These are phyloP conservation scores for Herpailurus yagouaroundi DNA, from an alignment of 2,113 vertebrate genomes.

Conservation along the genomic window DNA sequence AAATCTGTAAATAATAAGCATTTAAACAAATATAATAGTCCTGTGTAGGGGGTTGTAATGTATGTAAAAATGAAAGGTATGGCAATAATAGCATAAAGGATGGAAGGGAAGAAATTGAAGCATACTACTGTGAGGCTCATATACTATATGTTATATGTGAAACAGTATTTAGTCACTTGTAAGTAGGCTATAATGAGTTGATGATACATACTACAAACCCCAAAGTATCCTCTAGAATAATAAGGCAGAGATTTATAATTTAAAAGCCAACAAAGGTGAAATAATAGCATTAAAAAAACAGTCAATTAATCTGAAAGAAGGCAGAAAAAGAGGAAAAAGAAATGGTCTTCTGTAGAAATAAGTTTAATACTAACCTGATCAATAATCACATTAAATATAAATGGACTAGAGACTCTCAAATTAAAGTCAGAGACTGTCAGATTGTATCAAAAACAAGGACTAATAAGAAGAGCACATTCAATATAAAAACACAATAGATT, in stretches of 20 bases:
- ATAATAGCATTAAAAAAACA: not conserved
- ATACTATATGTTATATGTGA: not conserved
- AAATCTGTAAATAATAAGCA: not conserved
- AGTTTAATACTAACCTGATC: not conserved
- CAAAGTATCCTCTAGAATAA: not conserved
- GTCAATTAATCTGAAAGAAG: not conserved
- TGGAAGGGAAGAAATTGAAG: not conserved
- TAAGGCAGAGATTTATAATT: not conserved
- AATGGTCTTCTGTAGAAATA: not conserved
- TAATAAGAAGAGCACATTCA: not conserved
- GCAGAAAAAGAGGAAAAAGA: not conserved
- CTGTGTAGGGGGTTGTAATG: not conserved
- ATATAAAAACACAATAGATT: not conserved
- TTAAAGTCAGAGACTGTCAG: not conserved
- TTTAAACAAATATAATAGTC: not conserved
- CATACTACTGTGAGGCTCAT: not conserved
- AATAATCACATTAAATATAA: not conserved
- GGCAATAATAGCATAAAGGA: not conserved
- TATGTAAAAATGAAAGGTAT: not conserved
- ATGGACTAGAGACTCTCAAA: not conserved
- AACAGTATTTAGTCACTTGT: not conserved
- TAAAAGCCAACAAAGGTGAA: not conserved
- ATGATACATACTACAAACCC: not conserved
- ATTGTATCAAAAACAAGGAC: not conserved
- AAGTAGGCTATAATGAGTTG: not conserved